Conservation (phyloP, 2,113 vertebrate genomes). For the Pachyramphus minor region DNA sequence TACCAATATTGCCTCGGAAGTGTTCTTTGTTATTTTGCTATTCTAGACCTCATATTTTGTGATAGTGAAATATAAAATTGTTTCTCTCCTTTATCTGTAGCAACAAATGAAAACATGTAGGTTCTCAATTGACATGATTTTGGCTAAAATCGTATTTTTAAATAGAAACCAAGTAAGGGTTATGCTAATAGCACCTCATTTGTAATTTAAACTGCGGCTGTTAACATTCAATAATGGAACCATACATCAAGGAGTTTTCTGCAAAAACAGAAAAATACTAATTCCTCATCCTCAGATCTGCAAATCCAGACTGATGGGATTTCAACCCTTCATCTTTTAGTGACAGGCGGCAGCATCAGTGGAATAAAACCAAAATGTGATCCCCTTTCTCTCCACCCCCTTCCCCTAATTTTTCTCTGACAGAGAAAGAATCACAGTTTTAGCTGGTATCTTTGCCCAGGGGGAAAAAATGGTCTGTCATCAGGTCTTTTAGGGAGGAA, state of each 20-base stretch:
- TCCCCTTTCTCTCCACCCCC: slow-evolving; percentile 62
- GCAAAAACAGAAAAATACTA: slow-evolving; percentile 69
- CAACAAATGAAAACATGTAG: slow-evolving; percentile 15
- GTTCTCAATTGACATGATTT: slow-evolving; percentile 48
- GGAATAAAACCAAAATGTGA: slow-evolving; percentile 62
- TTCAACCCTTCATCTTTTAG: slow-evolving; percentile 65
- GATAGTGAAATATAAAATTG: not conserved
- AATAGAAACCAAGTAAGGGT: slow-evolving; percentile 44
- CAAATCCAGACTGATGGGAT: slow-evolving; percentile 70
- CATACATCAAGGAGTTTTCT: slow-evolving; percentile 65
- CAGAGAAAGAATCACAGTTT: slow-evolving; percentile 28
- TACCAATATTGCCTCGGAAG: not conserved
- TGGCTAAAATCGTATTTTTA: slow-evolving; percentile 41
- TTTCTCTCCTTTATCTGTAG: slow-evolving; percentile 2
- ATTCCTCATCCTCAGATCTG: slow-evolving; percentile 65
- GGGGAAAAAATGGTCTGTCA: slow-evolving; percentile 12
- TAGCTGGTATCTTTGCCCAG: slow-evolving; percentile 25
- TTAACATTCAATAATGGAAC: slow-evolving; percentile 57
- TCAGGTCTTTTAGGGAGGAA: slow-evolving; percentile 31
- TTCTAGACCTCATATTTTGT: not conserved
- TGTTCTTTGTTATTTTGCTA: not conserved
- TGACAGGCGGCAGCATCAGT: slow-evolving; percentile 60
- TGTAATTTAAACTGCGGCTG: slow-evolving; percentile 62
- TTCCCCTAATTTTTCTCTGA: slow-evolving; percentile 55
- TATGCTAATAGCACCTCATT: slow-evolving; percentile 61